Base-by-base conservation (phyloP, 2,113 vertebrate species). In the Cranoglanis bouderius region DNA sequence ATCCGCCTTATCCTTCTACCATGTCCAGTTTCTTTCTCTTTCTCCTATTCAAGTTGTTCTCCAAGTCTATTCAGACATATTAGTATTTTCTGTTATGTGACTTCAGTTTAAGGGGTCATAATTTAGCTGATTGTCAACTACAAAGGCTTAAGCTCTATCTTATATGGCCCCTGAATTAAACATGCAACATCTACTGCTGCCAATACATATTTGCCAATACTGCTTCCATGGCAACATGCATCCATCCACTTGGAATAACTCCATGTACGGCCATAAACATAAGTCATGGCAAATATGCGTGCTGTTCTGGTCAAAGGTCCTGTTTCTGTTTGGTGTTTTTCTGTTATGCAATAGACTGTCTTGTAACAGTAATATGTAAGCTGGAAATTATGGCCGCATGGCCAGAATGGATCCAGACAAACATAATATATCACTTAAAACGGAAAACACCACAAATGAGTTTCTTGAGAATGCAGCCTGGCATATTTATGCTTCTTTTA, bases 141-240 rank as follows among this genome's bases (percentile, higher is more conserved):
- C 2, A 38, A 1, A 53, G 6, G 51, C 21, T 38, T 49, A 53
- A 74, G 46, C 32, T 84, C 81, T 89, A 19, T 72, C 38, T 80
- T 55, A 43, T 82, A 53, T 70, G 29, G 38, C 49, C 38, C 35
- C 32, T 85, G 81, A 51, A 43, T 61, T 89, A 67, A 16, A 87
- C 72, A 83, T 38, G 82, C 78, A 87, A 51, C 21, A 63, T 85
- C 57, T 46, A 40, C 61, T 55, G 78, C 38, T 7, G 26, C 51
- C 46, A 65, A 85, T 86, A 29, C 49, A 86, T 49, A 88, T 70
- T 85, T 83, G 84, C 87, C 77, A 85, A 84, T 88, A 61, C n/a
- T 78, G 91, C 86, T 92, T 89, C 91, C 72, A 91, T 93, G 90
- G 91, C 87, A 92, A 92, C 90, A 84, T 57, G 80, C 63, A 84